phyloP scores from a whole-genome alignment of 2,113 vertebrate genomes.

The Cyprichromis sp. region DNA sequence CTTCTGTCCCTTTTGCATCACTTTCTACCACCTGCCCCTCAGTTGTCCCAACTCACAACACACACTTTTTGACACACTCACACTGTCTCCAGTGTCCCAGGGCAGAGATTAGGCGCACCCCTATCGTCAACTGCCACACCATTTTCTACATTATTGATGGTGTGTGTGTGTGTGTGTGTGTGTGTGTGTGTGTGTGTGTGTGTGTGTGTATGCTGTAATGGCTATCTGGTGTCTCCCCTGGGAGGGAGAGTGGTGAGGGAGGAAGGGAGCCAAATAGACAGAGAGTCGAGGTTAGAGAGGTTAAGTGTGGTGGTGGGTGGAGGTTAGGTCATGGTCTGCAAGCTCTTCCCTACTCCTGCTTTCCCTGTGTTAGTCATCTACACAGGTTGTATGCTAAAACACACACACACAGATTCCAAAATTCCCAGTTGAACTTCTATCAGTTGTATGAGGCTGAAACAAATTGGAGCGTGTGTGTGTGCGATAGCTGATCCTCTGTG shows the following conservation, averaged over 20 bases:
- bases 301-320: slow-evolving; percentile 65
- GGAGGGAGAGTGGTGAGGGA: slow-evolving; percentile 18
- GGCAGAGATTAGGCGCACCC: slow-evolving; percentile 70
- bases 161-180: background rate
- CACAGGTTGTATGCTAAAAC: background rate
- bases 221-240: slow-evolving; percentile 72
- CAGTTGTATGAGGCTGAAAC: background rate
- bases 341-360: slow-evolving; percentile 1
- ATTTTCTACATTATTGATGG: slow-evolving; percentile 73
- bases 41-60: slow-evolving; percentile 26
- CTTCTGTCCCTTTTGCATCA: slow-evolving; percentile 20
- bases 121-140: slow-evolving; percentile 51
- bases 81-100: slow-evolving; percentile 63
- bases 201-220: slow-evolving; percentile 53
- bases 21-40: slow-evolving; percentile 54
- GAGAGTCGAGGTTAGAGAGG: slow-evolving; percentile 68
- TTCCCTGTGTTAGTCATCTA: background rate
- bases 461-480: background rate
- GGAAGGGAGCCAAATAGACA: slow-evolving; percentile 38
- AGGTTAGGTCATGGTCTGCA: slow-evolving; percentile 48
- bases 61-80: slow-evolving; percentile 30
- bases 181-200: background rate
- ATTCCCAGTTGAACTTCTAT: slow-evolving; percentile 7
- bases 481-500: slow-evolving; percentile 39
- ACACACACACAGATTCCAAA: slow-evolving; percentile 5